Base-by-base conservation (phyloP, 2,888 invertebrate genomes). In the Pseudanteris insignis region DNA sequence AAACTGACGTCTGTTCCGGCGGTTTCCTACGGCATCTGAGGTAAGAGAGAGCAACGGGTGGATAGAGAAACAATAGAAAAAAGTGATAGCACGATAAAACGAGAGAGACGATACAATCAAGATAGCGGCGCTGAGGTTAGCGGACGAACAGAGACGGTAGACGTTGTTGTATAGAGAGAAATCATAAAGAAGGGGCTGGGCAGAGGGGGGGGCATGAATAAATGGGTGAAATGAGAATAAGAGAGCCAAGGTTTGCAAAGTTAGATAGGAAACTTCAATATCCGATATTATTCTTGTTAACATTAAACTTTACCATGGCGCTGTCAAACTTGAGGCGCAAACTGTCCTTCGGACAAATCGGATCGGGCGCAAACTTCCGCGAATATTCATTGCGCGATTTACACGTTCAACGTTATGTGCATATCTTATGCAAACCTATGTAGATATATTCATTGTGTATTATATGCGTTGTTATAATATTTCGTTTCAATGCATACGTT, bases 1-100 rank as follows among this genome's bases (percentile, higher is more conserved):
- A 69, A 70, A 66, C 68, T 67, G 67, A 68, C 65, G 69, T 67
- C 67, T 67, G 65, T 67, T 69, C 59, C 63, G 63, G 43, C 46
- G 41, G 54, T 47, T 70, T 68, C 63, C 69, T 67, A 67, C 57
- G 38, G 30, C 47, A 40, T 44, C 36, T 34, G 37, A 40, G 24
- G 43, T 43, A 36, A 38, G 25, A 32, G 26, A 50, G 34, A 40
- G 32, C 47, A n/a, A n/a, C n/a, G 32, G 36, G 28, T 55, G 53
- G 51, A 44, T 54, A 18, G 47, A 28, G 24, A 29, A 44, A 13
- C 33, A 37, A 8, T 18, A 6, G 18, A 6, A 18, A 18, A 18
- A 18, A 18, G 18, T 4, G 4, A 18, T 6, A 6, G 18, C 18
- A 18, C 18, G 18, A 6, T 18, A 3, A 6, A 18, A 18, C 18